Conservation (phyloP, 2,888 invertebrate species). For the Euplexia lucipara region DNA sequence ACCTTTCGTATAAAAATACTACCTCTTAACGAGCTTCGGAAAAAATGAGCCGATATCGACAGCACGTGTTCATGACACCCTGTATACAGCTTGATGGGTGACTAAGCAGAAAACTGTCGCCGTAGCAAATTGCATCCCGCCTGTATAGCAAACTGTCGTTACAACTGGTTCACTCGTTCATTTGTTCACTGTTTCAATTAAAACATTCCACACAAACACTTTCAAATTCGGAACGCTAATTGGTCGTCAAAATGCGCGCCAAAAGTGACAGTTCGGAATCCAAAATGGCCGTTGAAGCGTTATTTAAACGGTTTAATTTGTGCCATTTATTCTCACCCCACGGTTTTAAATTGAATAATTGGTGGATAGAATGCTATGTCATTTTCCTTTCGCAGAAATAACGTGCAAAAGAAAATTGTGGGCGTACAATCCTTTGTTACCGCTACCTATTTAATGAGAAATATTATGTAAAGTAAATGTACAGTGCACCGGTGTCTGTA, state of each 20-base stretch:
- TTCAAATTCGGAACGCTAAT: slow-evolving; percentile 75
- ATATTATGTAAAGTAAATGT: slow-evolving; percentile 30
- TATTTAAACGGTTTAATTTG: slow-evolving; percentile 77
- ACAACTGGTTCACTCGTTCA: slow-evolving; percentile 72
- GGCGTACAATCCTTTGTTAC: slow-evolving; percentile 40
- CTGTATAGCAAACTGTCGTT: slow-evolving; percentile 69
- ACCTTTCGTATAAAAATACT: slow-evolving; percentile 24
- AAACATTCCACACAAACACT: slow-evolving; percentile 69
- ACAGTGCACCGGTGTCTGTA: slow-evolving; percentile 27
- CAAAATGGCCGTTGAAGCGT: slow-evolving; percentile 77
- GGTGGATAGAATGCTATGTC: slow-evolving; percentile 72
- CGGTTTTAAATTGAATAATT: slow-evolving; percentile 73
- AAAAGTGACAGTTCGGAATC: slow-evolving; percentile 78
- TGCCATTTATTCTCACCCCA: slow-evolving; percentile 72
- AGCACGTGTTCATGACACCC: slow-evolving; percentile 56
- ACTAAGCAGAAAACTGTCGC: slow-evolving; percentile 75
- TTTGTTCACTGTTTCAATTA: slow-evolving; percentile 68
- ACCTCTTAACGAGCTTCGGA: slow-evolving; percentile 51
- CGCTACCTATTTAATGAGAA: slow-evolving; percentile 32
- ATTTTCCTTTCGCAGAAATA: slow-evolving; percentile 60
- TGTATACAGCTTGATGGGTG: slow-evolving; percentile 73
- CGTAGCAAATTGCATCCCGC: slow-evolving; percentile 70
- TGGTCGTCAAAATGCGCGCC: slow-evolving; percentile 76
- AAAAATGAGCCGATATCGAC: slow-evolving; percentile 47
- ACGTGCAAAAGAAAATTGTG: slow-evolving; percentile 52